Base-by-base conservation (phyloP, 2,888 invertebrate species). In the Schrankia costaestrigalis region DNA sequence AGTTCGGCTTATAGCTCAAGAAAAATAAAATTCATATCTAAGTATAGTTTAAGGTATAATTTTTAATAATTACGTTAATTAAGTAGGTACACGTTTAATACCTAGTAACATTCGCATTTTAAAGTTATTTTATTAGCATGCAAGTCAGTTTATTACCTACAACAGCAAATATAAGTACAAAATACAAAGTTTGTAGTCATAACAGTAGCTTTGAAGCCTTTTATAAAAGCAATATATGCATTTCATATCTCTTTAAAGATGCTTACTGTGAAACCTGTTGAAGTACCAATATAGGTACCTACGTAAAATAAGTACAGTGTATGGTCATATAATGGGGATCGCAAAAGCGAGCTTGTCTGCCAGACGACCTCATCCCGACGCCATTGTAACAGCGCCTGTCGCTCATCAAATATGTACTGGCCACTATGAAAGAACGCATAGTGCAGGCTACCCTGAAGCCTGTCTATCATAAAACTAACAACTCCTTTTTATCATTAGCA, bases 391-490 rank as follows among this genome's bases (percentile, higher is more conserved):
- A 64, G 59, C 68, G 77, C 64, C 72, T 73, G 65, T 59, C 67
- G 68, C 78, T 84, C 81, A 84, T 86, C 78, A 82, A 86, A 86
- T 83, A 86, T 86, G 77, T 73, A 86, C 71, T 40, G 72, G 72
- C 63, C 54, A 50, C 60, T 68, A 74, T 83, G 79, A 81, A 85
- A 83, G 83, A 80, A 73, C 73, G 61, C 56, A 63, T 67, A 51
- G 56, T 55, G 48, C 45, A 37, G 45, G 36, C 40, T 55, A 52
- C 51, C 54, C 51, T 12, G 14, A 31, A 24, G 17, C 34, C 10
- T 19, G 25, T 15, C 38, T 39, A 15, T 22, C 31, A 31, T n/a
- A 1, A 12, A 21, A 13, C 21, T 3, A 9, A 17, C 13, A 7
- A 7, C 2, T 12, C 9, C 7, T 9, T n/a, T 21, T 21, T 31